Conservation (phyloP, 2,113 vertebrate genomes). For the Aythya baeri region DNA sequence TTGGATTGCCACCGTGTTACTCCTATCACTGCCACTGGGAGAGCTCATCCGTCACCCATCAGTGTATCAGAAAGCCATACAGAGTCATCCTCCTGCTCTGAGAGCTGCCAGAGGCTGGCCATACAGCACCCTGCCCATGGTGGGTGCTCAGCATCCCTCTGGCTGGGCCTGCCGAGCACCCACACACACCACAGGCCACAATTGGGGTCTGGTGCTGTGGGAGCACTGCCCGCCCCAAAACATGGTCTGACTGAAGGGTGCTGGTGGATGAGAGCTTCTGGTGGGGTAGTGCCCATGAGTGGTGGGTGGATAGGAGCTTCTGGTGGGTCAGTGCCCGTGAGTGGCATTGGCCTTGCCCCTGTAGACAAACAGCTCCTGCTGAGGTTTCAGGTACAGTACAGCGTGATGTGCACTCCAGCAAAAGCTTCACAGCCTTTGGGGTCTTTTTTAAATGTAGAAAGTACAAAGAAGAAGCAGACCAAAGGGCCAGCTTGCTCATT, state of each 20-base stretch:
- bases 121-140: neutral
- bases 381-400: neutral
- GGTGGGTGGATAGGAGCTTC: neutral
- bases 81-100: neutral
- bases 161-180: neutral
- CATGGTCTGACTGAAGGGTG: neutral
- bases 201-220: neutral
- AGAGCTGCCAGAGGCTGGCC: neutral
- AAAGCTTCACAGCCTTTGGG: neutral
- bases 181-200: accelerated
- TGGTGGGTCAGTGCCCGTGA: accelerated
- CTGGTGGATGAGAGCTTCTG: neutral
- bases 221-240: neutral
- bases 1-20: neutral
- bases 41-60: neutral
- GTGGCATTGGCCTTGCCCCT: neutral
- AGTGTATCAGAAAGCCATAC: neutral
- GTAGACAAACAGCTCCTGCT: neutral
- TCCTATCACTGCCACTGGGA: neutral
- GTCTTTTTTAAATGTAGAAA: neutral
- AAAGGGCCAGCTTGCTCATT: neutral
- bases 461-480: neutral
- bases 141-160: neutral
- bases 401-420: neutral
- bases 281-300: accelerated